Evolutionary conservation across 2,113 vertebrate genomes (phyloP), one percentile per base, ranked within the genome.

Genomic region (Gavia stellata): DNA sequence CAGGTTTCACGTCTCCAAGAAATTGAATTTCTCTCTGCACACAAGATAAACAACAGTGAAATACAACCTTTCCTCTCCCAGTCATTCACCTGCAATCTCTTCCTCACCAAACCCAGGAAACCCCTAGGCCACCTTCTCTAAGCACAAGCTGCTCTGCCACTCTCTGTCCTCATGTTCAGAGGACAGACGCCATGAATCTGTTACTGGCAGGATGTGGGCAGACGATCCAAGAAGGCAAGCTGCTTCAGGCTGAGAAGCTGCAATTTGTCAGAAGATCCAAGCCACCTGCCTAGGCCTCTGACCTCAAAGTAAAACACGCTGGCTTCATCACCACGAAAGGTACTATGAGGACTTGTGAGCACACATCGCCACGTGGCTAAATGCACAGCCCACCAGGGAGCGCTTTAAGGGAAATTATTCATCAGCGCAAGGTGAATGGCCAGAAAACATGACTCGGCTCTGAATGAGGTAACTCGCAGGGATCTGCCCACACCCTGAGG

Each of bases 351-450:
- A 61, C 45, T 28, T 18, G 34, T 26, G 45, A 81, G 53, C 1
- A 0, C 42, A 15, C 34, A 4, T 13, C 1, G 0, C 14, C 44
- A 9, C 2, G 2, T 2, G 14, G 44, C 44, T 12, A 52, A 21
- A 31, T 18, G 10, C 10, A 9, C 26, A 3, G 20, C 31, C 49
- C 2, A 0, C 33, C 1, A 1, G 14, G 10, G 12, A 45, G 33
- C 1, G 0, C 47, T 26, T 12, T 17, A 47, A 58, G 38, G 45
- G 31, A 78, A 59, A 17, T 9, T 17, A 31, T 15, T 7, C 49
- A 28, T 13, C 29, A 62, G 47, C 7, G 0, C 59, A 33, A 21
- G 53, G 66, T 1, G 14, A 58, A 20, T 9, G 36, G 34, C 25
- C 65, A 59, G 34, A 47, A 53, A 33, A 55, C 33, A 33, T 0